Conservation (phyloP, 2,888 invertebrate species). For the Meloe dianella region DNA sequence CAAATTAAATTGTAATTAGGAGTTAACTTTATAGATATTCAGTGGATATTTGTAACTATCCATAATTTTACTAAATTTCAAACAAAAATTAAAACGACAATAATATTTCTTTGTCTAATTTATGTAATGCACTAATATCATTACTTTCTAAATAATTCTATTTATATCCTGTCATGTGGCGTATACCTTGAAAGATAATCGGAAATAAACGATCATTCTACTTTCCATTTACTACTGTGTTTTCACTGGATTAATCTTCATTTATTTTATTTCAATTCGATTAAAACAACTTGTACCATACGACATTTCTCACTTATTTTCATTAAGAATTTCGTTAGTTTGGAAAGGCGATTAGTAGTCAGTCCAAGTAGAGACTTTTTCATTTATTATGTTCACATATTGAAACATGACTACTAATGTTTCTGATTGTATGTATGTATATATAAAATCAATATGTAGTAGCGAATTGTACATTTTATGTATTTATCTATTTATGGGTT, state of each 20-base stretch:
- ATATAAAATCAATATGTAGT: conserved; percentile 4
- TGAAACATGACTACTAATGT: too few relatives aligned
- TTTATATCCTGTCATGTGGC: neutral
- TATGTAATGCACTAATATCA: neutral
- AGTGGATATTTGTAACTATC: neutral
- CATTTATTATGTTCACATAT: too few relatives aligned
- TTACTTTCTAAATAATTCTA: conserved; percentile 1
- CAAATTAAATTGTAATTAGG: neutral
- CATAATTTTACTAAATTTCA: neutral
- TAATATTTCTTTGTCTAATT: conserved; percentile 2
- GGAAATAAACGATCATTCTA: neutral
- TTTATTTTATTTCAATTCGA: conserved; percentile 6
- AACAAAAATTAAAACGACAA: conserved; percentile 7
- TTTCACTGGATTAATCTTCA: conserved; percentile 7
- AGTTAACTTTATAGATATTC: neutral
- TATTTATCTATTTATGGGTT: neutral
- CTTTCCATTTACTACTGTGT: neutral
- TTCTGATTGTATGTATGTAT: too few relatives aligned
- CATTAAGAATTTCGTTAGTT: too few relatives aligned
- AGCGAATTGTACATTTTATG: neutral
- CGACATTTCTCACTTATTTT: neutral
- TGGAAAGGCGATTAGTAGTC: too few relatives aligned
- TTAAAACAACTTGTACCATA: neutral
- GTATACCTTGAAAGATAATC: neutral
- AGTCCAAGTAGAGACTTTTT: too few relatives aligned